phyloP scores from a whole-genome alignment of 2,113 vertebrate genomes.

The Pyxicephalus adspersus region DNA sequence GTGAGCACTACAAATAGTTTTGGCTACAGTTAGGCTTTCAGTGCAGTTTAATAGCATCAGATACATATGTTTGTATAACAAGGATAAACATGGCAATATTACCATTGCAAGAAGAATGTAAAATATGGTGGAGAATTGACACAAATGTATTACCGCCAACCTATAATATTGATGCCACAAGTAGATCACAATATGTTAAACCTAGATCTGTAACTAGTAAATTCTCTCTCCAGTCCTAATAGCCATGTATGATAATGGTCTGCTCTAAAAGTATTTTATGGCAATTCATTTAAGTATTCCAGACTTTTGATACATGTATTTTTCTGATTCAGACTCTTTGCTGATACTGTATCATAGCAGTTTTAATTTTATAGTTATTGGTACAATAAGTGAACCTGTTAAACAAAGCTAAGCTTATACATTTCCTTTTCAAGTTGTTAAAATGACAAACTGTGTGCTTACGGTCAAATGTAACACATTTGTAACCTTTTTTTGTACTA shows the following conservation, averaged over 20 bases:
- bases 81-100: background rate
- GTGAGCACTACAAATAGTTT: too few relatives aligned
- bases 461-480: conserved; percentile 56
- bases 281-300: conserved; percentile 55
- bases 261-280: conserved; percentile 60
- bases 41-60: background rate
- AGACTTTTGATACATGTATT: conserved; percentile 54
- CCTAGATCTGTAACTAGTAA: conserved; percentile 55
- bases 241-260: conserved; percentile 51
- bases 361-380: conserved; percentile 62
- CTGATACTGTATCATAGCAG: conserved; percentile 58
- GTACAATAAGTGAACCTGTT: conserved; percentile 56
- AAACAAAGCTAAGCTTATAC: conserved; percentile 62
- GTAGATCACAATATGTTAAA: background rate
- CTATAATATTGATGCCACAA: background rate
- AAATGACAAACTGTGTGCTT: conserved; percentile 56
- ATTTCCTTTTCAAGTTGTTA: conserved; percentile 57
- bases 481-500: conserved; percentile 56
- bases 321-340: conserved; percentile 57
- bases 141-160: too few relatives aligned
- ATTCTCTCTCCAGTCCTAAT: conserved; percentile 44
- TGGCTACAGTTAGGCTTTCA: too few relatives aligned
- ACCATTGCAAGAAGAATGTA: background rate
- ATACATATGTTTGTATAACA: background rate
- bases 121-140: background rate